These are phyloP conservation scores for Propithecus coquereli DNA, from an alignment of 2,113 vertebrate species.

Conservation along the genomic window DNA sequence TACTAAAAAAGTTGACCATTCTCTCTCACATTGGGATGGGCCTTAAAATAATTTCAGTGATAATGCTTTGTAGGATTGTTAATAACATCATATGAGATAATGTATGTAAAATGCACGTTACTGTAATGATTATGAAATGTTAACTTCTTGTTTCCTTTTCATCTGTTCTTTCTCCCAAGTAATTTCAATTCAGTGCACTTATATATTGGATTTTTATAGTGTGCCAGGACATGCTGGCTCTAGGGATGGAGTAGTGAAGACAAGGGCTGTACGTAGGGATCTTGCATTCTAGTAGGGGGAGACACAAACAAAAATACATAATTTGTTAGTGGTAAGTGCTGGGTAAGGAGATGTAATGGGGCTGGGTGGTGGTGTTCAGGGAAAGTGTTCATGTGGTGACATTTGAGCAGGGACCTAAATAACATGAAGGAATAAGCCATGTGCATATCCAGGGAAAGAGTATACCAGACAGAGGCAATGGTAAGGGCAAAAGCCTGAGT, in stretches of 20 bases:
- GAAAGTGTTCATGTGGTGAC: neutral
- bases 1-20: neutral
- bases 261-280: neutral
- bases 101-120: neutral
- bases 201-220: neutral
- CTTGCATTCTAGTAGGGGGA: neutral
- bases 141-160: neutral
- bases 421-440: neutral
- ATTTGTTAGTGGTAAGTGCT: neutral
- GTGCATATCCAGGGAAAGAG: neutral
- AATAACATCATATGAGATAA: neutral
- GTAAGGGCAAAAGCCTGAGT: neutral
- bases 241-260: neutral
- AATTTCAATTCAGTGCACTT: neutral
- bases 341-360: neutral
- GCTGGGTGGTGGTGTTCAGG: neutral
- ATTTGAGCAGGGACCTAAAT: neutral
- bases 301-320: neutral
- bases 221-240: neutral
- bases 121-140: neutral
- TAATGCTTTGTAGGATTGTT: neutral
- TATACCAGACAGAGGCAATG: neutral
- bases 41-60: neutral
- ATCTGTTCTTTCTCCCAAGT: neutral
- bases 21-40: neutral